A percentile compares a stretch with the other conserved stretches of the same genome.
phyloP scores from a whole-genome alignment of 2,113 vertebrate species.

The Myodes glareolus region DNA sequence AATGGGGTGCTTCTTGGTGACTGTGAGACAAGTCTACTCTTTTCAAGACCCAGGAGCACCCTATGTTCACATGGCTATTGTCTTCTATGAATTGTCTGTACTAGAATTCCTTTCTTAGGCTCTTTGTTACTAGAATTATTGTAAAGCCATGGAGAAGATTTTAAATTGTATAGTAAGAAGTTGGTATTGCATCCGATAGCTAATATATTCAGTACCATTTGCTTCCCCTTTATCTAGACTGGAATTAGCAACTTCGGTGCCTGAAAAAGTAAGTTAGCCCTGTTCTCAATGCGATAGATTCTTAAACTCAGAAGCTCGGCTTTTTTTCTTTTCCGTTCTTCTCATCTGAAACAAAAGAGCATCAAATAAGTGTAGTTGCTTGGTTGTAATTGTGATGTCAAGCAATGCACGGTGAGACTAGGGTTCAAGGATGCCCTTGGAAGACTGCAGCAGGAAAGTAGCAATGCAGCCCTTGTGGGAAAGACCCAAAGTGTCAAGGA shows the following conservation, averaged over 20 bases:
- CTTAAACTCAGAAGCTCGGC: not conserved
- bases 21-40: not conserved
- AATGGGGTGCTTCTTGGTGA: not conserved
- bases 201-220: not conserved
- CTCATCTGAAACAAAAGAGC: not conserved
- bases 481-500: not conserved
- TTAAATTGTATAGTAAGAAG: constrained; percentile 33
- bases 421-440: not conserved
- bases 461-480: rapidly evolving
- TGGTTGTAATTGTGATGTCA: not conserved
- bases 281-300: not conserved
- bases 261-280: not conserved
- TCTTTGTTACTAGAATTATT: not conserved
- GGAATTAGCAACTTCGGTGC: not conserved
- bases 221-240: not conserved
- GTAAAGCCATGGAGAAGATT: not conserved
- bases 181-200: not conserved
- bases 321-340: not conserved
- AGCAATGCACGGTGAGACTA: not conserved
- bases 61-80: not conserved
- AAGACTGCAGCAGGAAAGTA: not conserved
- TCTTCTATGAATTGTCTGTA: not conserved
- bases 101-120: not conserved
- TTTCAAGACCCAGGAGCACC: not conserved
- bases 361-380: not conserved